Evolutionary conservation across 1,140 invertebrate genomes (phyloP).

Genomic region (Delia radicum): DNA sequence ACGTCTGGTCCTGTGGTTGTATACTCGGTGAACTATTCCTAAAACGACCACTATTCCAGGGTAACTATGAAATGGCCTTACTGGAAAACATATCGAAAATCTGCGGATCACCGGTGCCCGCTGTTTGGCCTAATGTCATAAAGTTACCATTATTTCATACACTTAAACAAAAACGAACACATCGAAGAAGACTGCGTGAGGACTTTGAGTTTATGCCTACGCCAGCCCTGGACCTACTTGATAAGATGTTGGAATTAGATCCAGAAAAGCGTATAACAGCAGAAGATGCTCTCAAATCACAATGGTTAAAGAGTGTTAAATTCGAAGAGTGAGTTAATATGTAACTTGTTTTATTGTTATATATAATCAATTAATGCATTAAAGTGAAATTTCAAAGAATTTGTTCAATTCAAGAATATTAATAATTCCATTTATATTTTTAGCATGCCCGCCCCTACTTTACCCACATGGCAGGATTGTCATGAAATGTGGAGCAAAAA

Average conservation of each 20-base stretch:
- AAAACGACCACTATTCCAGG: slow-evolving; percentile 94
- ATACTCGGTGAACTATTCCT: slow-evolving; percentile 97
- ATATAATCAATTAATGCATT: background rate
- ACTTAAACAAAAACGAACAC: slow-evolving; percentile 88
- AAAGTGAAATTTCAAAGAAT: no score
- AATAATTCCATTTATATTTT: slow-evolving; percentile 26
- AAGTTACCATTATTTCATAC: slow-evolving; percentile 90
- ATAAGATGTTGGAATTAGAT: slow-evolving; percentile 96
- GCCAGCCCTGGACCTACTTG: slow-evolving; percentile 87
- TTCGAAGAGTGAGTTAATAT: slow-evolving; percentile 77
- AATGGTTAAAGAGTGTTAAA: slow-evolving; percentile 92
- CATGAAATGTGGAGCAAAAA: slow-evolving; percentile 99
- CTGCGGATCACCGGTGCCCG: slow-evolving; percentile 94
- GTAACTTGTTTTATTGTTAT: background rate
- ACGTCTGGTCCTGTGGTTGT: slow-evolving; percentile 99
- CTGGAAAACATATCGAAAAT: slow-evolving; percentile 91
- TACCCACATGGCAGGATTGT: slow-evolving; percentile 97
- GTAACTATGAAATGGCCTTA: slow-evolving; percentile 90
- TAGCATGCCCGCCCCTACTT: slow-evolving; percentile 78
- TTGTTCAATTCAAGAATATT: background rate
- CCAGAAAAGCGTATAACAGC: slow-evolving; percentile 92
- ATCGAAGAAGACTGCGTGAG: slow-evolving; percentile 85
- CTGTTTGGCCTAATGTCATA: slow-evolving; percentile 97
- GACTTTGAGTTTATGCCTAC: slow-evolving; percentile 91
- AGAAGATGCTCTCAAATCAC: slow-evolving; percentile 87